phyloP scores from a whole-genome alignment of 2,113 vertebrate genomes.

The Notothenia rossii region DNA sequence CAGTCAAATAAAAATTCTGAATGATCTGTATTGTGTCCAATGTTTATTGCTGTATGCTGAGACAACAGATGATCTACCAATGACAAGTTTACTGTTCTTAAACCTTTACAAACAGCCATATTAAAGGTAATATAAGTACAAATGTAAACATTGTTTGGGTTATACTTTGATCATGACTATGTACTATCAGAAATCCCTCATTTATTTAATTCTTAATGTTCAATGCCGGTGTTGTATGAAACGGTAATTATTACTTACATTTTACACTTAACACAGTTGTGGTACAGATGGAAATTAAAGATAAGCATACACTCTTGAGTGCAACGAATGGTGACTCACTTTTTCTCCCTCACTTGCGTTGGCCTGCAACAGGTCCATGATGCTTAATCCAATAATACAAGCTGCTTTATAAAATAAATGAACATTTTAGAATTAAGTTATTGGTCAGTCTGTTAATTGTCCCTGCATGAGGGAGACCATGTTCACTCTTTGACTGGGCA shows the following conservation, averaged over 20 bases:
- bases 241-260: background rate
- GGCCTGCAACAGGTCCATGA: background rate
- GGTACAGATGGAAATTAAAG: constrained; percentile 3
- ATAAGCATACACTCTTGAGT: background rate
- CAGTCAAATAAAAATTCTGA: constrained; percentile 11
- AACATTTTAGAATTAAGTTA: background rate
- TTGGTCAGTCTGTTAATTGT: background rate
- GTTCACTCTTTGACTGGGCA: constrained; percentile 75
- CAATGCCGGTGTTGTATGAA: background rate
- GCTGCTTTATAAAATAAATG: background rate
- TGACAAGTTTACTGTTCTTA: background rate
- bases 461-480: background rate
- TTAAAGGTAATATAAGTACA: background rate
- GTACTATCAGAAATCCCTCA: background rate
- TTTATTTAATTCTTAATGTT: background rate
- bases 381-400: background rate
- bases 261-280: background rate
- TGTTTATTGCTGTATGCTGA: constrained; percentile 3
- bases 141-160: background rate
- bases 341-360: background rate
- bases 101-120: background rate
- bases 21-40: background rate
- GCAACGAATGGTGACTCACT: background rate
- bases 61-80: background rate
- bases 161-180: background rate